Conservation (phyloP, 2,113 vertebrate species). For the Hippoglossus stenolepis region DNA sequence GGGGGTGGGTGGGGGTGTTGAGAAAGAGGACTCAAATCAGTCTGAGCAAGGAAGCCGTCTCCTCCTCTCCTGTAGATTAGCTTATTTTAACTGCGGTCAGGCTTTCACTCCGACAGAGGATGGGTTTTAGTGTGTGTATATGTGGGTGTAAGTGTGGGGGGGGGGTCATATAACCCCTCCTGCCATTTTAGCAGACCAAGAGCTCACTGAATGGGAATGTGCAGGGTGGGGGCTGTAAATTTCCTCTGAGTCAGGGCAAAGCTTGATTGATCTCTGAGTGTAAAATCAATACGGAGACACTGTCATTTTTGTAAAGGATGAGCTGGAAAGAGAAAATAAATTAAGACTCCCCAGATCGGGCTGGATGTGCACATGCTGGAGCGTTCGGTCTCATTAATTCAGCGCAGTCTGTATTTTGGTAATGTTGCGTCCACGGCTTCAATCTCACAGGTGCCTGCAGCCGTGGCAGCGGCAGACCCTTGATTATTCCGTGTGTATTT, state of each 20-base stretch:
- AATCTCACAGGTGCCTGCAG: constrained; percentile 90
- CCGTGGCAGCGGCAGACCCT: constrained; percentile 80
- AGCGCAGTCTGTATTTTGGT: constrained; percentile 90
- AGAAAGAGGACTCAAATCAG: constrained; percentile 83
- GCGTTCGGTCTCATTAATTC: constrained; percentile 90
- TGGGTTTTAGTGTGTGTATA: constrained; percentile 35
- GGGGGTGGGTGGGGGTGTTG: constrained; percentile 74
- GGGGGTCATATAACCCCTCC: constrained; percentile 47
- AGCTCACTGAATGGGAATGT: constrained; percentile 59
- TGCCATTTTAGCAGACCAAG: constrained; percentile 59
- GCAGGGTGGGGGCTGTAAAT: constrained; percentile 86
- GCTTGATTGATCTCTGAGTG: constrained; percentile 99
- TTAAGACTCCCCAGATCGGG: constrained; percentile 92
- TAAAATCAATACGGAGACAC: constrained; percentile 99
- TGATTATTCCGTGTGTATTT: constrained; percentile 91
- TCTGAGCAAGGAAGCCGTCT: constrained; percentile 89
- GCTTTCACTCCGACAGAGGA: constrained; percentile 82
- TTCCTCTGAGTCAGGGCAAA: constrained; percentile 97
- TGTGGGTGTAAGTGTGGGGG: constrained; percentile 29
- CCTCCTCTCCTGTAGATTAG: constrained; percentile 90
- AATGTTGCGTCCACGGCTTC: constrained; percentile 90
- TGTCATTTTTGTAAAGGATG: constrained; percentile 99
- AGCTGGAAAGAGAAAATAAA: constrained; percentile 97
- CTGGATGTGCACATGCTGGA: constrained; percentile 57
- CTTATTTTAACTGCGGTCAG: constrained; percentile 93